A percentile compares a stretch with the other conserved stretches of the same genome.
phyloP scores from a whole-genome alignment of 2,113 vertebrate genomes.

The Gallinago media region DNA sequence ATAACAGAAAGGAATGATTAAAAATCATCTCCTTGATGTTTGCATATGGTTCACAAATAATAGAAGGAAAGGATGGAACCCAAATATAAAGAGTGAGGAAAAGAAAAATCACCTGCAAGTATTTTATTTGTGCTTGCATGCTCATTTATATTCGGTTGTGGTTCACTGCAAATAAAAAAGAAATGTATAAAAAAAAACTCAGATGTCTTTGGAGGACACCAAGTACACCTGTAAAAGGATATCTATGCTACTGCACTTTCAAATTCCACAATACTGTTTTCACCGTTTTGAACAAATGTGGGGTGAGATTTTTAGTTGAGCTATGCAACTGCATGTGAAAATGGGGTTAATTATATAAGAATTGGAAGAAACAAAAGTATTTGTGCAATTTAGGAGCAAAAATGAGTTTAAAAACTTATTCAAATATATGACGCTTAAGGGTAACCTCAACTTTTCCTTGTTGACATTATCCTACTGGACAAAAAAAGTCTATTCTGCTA shows the following conservation, averaged over 20 bases:
- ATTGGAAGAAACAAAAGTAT: not conserved
- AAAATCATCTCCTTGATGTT: constrained; percentile 34
- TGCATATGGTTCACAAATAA: constrained; percentile 18
- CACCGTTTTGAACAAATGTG: not conserved
- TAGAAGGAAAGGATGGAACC: not conserved
- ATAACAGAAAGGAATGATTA: not conserved
- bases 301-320: not conserved
- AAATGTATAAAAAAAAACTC: not conserved
- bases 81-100: not conserved
- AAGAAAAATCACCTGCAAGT: not conserved
- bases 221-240: not conserved
- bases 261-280: not conserved
- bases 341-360: not conserved
- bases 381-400: not conserved
- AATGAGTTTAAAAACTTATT: not conserved
- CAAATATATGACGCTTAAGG: not conserved
- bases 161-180: not conserved
- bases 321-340: not conserved
- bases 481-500: not conserved
- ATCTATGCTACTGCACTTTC: not conserved
- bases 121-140: not conserved
- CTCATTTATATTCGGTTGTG: not conserved
- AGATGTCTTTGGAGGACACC: not conserved
- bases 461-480: not conserved
- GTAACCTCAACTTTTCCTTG: not conserved